These are phyloP conservation scores for Melipona beecheii DNA, from an alignment of 2,888 invertebrate species.

Conservation along the genomic window DNA sequence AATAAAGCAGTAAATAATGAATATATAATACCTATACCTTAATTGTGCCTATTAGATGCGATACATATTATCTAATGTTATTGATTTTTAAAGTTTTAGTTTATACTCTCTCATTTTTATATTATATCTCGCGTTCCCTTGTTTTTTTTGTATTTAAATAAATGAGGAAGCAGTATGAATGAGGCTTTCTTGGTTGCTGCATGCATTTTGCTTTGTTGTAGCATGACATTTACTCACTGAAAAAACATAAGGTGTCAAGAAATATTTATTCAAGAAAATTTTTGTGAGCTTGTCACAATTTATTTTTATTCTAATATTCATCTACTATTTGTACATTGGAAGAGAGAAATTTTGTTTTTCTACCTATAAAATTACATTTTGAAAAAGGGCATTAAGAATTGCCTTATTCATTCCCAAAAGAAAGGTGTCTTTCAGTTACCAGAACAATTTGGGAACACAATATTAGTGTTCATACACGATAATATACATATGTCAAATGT, in stretches of 20 bases:
- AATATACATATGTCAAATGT: conserved; percentile 48
- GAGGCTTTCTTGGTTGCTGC: conserved; percentile 50
- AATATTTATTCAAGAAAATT: conserved; percentile 17
- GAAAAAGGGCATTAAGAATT: conserved; percentile 65
- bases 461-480: conserved; percentile 55
- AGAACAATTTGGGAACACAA: conserved; percentile 57
- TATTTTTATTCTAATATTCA: conserved; percentile 14
- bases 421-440: conserved; percentile 67
- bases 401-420: conserved; percentile 64
- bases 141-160: conserved; percentile 42
- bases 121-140: conserved; percentile 42
- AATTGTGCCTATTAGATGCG: conserved; percentile 83
- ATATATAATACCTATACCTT: conserved; percentile 78
- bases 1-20: conserved; percentile 74
- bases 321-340: conserved; percentile 19
- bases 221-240: conserved; percentile 35
- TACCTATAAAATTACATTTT: conserved; percentile 30
- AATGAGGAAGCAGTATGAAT: conserved; percentile 31
- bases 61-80: conserved; percentile 66
- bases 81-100: conserved; percentile 67
- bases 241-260: conserved; percentile 45
- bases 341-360: conserved; percentile 21
- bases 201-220: conserved; percentile 35
- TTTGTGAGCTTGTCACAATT: conserved; percentile 30
- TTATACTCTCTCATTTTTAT: conserved; percentile 61